Evolutionary conservation across 2,888 invertebrate species (phyloP).

Genomic region (Drosophila diplacantha): DNA sequence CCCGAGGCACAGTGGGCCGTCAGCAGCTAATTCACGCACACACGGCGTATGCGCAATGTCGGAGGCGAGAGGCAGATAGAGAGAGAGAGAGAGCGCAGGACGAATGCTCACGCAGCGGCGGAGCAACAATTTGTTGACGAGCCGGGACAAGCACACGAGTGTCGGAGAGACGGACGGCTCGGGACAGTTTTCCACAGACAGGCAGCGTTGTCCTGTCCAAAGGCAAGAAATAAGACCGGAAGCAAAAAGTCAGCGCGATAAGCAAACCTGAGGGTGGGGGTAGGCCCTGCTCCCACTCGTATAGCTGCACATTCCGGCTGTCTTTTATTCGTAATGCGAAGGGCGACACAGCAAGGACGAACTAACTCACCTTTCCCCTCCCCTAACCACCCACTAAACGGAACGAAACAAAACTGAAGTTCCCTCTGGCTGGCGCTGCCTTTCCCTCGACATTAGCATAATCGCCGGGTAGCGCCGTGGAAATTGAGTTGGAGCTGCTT

Average conservation of each 20-base stretch:
- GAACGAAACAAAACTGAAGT: conserved; percentile 10
- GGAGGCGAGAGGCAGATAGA: conserved; percentile 1
- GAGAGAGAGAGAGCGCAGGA: conserved; percentile 9
- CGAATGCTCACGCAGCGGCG: conserved; percentile 55
- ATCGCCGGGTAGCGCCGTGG: conserved; percentile 57
- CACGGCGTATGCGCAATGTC: conserved; percentile 67
- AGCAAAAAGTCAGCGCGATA: conserved; percentile 68
- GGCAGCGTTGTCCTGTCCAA: conserved; percentile 52
- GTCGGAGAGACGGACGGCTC: conserved; percentile 7
- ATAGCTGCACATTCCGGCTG: conserved; percentile 46
- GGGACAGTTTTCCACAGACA: conserved; percentile 28
- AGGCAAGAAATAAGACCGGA: conserved; percentile 55
- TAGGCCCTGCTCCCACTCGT: not conserved
- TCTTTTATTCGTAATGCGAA: conserved; percentile 51
- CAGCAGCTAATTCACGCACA: conserved; percentile 42
- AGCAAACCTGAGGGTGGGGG: conserved; percentile 46
- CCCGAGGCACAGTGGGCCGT: conserved; percentile 54
- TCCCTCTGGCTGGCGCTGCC: conserved; percentile 5
- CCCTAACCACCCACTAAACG: not conserved
- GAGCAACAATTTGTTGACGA: conserved; percentile 70
- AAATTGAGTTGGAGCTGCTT: conserved; percentile 52
- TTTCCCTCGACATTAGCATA: conserved; percentile 64
- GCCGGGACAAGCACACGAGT: conserved; percentile 39
- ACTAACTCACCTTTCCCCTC: conserved; percentile 38
- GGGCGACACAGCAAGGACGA: conserved; percentile 31